Conservation (phyloP, 1,140 invertebrate species). For the Tigriopus japonicus region DNA sequence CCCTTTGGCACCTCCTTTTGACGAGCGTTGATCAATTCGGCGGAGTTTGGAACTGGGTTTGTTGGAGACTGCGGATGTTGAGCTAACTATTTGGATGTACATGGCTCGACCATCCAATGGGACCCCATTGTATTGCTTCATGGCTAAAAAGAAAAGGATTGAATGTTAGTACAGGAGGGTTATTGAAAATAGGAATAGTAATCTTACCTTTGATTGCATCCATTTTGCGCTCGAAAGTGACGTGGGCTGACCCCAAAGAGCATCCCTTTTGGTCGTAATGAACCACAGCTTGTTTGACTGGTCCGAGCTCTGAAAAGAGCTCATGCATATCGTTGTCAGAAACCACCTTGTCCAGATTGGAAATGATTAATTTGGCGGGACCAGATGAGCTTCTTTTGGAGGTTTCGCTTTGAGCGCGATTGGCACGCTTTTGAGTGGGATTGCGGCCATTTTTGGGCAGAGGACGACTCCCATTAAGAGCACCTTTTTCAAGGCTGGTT, state of each 20-base stretch:
- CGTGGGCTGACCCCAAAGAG: conserved; percentile 87
- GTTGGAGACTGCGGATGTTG: no score
- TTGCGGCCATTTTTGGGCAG: conserved; percentile 25
- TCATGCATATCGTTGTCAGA: conserved; percentile 89
- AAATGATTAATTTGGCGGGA: conserved; percentile 69
- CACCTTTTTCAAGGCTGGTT: conserved; percentile 17
- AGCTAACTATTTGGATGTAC: no score
- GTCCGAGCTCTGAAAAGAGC: conserved; percentile 89
- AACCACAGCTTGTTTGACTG: conserved; percentile 74
- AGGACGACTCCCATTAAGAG: conserved; percentile 23
- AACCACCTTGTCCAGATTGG: conserved; percentile 89
- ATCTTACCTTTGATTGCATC: conserved; percentile 66
- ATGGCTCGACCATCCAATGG: no score
- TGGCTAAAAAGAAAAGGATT: no score
- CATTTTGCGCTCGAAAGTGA: conserved; percentile 71
- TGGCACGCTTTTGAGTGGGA: not conserved
- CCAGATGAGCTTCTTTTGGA: conserved; percentile 36
- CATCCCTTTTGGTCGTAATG: conserved; percentile 92
- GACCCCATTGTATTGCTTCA: no score
- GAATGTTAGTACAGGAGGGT: no score
- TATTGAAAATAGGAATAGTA: no score
- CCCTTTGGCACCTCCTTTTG: no score
- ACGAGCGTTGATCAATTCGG: no score
- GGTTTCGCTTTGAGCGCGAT: conserved; percentile 10
- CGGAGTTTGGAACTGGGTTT: no score